Base-by-base conservation (phyloP, 1,140 invertebrate genomes). In the Mizuhopecten yessoensis region DNA sequence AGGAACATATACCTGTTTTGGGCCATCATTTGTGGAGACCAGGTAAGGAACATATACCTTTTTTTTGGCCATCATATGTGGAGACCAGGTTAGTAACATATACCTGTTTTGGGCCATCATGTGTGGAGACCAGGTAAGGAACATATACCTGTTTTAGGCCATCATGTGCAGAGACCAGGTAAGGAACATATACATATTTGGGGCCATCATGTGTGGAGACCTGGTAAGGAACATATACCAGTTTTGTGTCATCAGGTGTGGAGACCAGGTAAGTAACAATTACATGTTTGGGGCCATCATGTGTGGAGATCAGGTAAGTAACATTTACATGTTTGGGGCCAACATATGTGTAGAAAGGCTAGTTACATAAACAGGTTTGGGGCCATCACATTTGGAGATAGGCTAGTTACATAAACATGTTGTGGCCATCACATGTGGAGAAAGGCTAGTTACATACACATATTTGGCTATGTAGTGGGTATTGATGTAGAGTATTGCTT, bases 151-250 rank as follows among this genome's bases (percentile, higher is more conserved):
- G 90, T 96, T 97, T 93, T 97, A 97, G 88, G 97, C 97, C 33
- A 96, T 97, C 49, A 97, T 97, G 87, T 97, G 97, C 94, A 97
- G 97, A 93, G 97, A 97, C 33, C 97, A 97, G 97, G 97, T 97
- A 97, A 94, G 45, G 2, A 17, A 20, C 45, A 39, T 39, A 39
- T 39, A 97, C 96, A 95, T 97, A 90, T 96, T 97, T 93, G 97
- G 97, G 87, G 97, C 97, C 29, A 96, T 97, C 49, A 97, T 97
- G 88, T 97, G 97, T 94, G 97, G 97, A 93, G 97, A 97, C 33
- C 97, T 97, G 97, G 97, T 97, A 97, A 94, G 45, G 2, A 17
- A 20, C 45, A 39, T 39, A 39, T 39, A 97, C 96, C 95, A 97
- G 90, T 96, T n/a, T 97, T 93, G 97, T 97, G 87, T 97, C 29